These are phyloP conservation scores for Xestoiulus laeticollis DNA, from an alignment of 2,888 invertebrate species.

Conservation along the genomic window DNA sequence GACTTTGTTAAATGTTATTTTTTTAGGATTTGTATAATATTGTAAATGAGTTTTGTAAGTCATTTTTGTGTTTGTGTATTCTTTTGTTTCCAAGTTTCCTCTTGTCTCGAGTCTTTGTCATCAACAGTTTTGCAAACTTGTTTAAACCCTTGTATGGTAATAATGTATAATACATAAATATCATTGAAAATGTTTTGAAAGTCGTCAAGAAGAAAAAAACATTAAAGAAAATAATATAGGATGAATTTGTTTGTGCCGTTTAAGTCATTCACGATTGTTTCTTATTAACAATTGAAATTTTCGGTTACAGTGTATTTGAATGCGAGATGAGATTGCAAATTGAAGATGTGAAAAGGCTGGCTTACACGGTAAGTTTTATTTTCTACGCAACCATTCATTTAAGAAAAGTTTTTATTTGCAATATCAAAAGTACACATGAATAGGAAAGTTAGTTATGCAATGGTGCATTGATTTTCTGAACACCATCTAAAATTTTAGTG, in stretches of 20 bases:
- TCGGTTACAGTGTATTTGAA: not conserved
- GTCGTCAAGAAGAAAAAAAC: not conserved
- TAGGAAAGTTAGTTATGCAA: not conserved
- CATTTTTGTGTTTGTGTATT: slow-evolving; percentile 7
- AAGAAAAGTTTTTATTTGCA: not conserved
- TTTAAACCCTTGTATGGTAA: not conserved
- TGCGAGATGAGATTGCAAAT: not conserved
- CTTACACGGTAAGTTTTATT: no score
- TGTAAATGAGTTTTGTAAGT: slow-evolving; percentile 51
- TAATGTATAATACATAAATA: slow-evolving; percentile 3
- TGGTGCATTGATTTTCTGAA: not conserved
- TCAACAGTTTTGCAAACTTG: not conserved
- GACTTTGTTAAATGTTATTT: slow-evolving; percentile 49
- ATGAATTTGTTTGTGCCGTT: not conserved
- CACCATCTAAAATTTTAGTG: not conserved
- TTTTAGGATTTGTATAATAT: slow-evolving; percentile 52
- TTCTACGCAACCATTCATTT: not conserved
- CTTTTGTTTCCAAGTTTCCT: slow-evolving; percentile 11
- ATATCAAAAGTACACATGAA: not conserved
- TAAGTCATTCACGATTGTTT: not conserved
- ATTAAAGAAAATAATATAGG: slow-evolving; percentile 25
- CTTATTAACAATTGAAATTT: not conserved
- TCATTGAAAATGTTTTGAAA: slow-evolving; percentile 45
- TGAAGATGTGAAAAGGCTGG: no score
- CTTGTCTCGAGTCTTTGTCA: slow-evolving; percentile 14